Evolutionary conservation across 2,797 vertebrate genomes (phyloP).

Genomic region (Gymnothorax javanicus): DNA sequence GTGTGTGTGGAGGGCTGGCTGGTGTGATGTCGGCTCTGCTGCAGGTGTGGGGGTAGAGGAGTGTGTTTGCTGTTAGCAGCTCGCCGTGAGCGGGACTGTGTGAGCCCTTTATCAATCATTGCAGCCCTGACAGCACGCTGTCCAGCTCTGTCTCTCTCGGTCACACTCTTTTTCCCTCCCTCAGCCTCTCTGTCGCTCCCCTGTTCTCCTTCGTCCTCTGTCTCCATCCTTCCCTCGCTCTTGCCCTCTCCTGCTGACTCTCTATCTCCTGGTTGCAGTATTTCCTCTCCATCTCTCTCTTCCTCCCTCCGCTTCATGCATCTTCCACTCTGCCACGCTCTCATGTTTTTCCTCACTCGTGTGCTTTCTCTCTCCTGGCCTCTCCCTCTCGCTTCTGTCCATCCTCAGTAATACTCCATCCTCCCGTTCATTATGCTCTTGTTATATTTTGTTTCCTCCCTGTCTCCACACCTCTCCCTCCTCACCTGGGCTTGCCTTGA

Average conservation of each 20-base stretch:
- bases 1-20: constrained; percentile 8
- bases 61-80: not conserved
- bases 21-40: not conserved
- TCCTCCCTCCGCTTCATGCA: not conserved
- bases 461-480: not conserved
- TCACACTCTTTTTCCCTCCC: not conserved
- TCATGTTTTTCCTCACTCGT: not conserved
- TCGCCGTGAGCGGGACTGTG: not conserved
- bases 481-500: too few species aligned
- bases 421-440: too few species aligned
- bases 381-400: not conserved
- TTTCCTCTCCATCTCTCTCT: not conserved
- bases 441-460: too few species aligned
- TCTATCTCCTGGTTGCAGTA: not conserved
- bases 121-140: not conserved
- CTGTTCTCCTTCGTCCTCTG: not conserved
- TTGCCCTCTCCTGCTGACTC: not conserved
- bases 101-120: not conserved
- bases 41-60: not conserved
- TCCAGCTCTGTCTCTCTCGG: not conserved
- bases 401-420: too few species aligned
- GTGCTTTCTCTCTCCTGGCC: not conserved
- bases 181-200: not conserved
- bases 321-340: not conserved
- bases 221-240: not conserved